Evolutionary conservation across 2,888 invertebrate species (phyloP).

Genomic region (Helobdella robusta): DNA sequence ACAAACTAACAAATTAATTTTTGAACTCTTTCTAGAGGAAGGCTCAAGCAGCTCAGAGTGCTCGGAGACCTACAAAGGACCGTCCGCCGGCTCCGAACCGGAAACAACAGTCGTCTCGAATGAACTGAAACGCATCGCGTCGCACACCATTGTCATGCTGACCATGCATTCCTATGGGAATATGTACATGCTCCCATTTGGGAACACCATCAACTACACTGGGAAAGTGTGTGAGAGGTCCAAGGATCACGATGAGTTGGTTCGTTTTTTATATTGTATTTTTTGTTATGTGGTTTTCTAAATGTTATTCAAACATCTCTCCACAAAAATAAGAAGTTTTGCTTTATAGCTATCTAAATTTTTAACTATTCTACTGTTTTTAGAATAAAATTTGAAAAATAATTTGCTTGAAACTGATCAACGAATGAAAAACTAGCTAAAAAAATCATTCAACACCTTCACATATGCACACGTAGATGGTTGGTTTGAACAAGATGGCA

Average conservation of each 20-base stretch:
- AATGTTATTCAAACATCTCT: no score
- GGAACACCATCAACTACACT: slow-evolving; percentile 27
- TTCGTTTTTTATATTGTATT: no score
- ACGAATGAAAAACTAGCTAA: no score
- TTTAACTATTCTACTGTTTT: background rate
- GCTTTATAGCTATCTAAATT: no score
- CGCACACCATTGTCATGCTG: slow-evolving; percentile 12
- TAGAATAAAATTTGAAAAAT: no score
- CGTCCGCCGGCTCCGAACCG: slow-evolving; percentile 30
- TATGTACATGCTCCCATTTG: slow-evolving; percentile 31
- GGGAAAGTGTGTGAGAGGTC: slow-evolving; percentile 28
- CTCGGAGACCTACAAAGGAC: slow-evolving; percentile 28
- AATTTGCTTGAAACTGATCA: no score
- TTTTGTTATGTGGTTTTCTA: no score
- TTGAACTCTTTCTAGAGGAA: slow-evolving; percentile 25
- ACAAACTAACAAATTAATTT: background rate
- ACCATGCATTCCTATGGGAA: slow-evolving; percentile 30
- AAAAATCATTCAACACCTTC: no score
- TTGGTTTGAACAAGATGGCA: slow-evolving; percentile 26
- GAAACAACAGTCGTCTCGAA: slow-evolving; percentile 29
- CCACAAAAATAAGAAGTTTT: no score
- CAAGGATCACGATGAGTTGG: slow-evolving; percentile 30
- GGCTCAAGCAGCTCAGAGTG: slow-evolving; percentile 27
- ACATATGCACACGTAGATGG: slow-evolving; percentile 18
- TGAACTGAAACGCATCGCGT: slow-evolving; percentile 23